Evolutionary conservation across 2,888 invertebrate genomes (phyloP), one percentile per base, ranked within the genome.

Genomic region (Bembecia ichneumoniformis): DNA sequence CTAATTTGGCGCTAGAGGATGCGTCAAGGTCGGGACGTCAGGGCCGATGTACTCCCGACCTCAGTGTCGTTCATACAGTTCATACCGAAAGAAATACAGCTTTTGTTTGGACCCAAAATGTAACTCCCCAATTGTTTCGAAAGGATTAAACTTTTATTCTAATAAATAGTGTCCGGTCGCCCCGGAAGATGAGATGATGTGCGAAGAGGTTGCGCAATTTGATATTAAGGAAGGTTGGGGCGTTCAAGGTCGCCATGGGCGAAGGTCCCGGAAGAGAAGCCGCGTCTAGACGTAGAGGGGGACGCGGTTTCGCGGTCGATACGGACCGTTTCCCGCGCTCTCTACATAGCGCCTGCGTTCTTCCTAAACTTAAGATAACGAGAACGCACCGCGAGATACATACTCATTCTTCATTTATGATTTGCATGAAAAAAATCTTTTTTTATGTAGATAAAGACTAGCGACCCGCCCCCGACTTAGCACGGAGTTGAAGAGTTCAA

Each of bases 321-420:
- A 84, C 77, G 70, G 74, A 78, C 82, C 77, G 82, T 83, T 86
- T 87, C 86, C 84, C 86, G 86, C 86, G 86, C 82, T 84, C 68
- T 54, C 62, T 61, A 63, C 56, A 67, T 67, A 61, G 78, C 86
- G 86, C 84, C 77, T 84, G 84, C 84, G 86, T 77, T 66, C 74
- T 77, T 55, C 56, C 57, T 92, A 73, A 54, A 84, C 84, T 84
- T 40, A 40, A 40, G 40, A 40, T 5, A 28, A 40, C 4, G 40
- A 40, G 13, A 40, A 40, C n/a, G 40, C 13, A 40, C 40, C 40
- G 28, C 5, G 28, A 28, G 7, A 28, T 28, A 28, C 7, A 9
- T 28, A 28, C 28, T 28, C 28, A 28, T 28, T 28, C 28, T 28
- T 9, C 1, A 28, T 28, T n/a, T n/a, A n/a, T n/a, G n/a, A n/a